Evolutionary conservation across 2,888 invertebrate species (phyloP), one percentile per base, ranked within the genome.

Genomic region (Cosmia trapezina): DNA sequence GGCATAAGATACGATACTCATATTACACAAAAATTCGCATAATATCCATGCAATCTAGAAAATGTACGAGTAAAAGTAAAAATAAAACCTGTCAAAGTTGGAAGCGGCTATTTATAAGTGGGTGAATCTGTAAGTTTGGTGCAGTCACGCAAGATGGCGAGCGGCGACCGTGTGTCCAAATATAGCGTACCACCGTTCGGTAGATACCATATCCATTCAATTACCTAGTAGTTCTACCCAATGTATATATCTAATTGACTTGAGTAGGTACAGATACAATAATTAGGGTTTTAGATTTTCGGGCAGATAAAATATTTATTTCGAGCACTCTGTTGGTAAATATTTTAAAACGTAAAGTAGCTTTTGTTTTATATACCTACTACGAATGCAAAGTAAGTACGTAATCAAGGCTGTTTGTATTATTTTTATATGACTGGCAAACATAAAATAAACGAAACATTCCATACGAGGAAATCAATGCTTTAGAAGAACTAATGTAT

Each of bases 1-100:
- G 78, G 72, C 81, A 80, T 86, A 83, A 81, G 73, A 80, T 83
- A 84, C 83, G 81, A 83, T 83, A 81, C 73, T 83, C 65, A 78
- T 84, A 81, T 81, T 83, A 83, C 68, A 85, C 69, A 65, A 76
- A 72, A 85, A 73, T 45, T 80, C 76, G 70, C 67, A 72, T 82
- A 85, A 85, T 78, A 78, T 33, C 67, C 80, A 63, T 69, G 63
- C 73, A 83, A 85, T 85, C 80, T 80, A 73, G 67, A 57, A 67
- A 70, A 78, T 66, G 61, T 73, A 54, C 43, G 73, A 73, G 61
- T 73, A 51, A 56, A 61, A 57, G 66, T 62, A 67, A 70, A 78
- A 73, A 75, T 73, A 82, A 73, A 70, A 47, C 22, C 47, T 78
- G 66, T 74, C 69, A 63, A 81, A 73, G 41, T 70, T 65, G 64